These are phyloP conservation scores for Prochilodus magdalenae DNA, from an alignment of 2,113 vertebrate genomes.

Conservation along the genomic window DNA sequence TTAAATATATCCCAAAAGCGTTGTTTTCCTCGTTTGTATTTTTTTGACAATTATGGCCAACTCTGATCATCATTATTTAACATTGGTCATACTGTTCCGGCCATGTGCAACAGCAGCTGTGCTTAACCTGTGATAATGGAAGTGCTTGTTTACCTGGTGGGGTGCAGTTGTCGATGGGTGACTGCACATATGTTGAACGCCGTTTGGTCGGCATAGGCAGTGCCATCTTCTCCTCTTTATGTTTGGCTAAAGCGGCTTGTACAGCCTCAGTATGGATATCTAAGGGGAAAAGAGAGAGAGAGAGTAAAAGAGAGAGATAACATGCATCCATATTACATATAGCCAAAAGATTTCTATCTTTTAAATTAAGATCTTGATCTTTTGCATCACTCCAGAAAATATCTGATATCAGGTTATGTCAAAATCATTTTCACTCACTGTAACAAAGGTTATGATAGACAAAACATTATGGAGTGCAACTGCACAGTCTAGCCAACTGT, in stretches of 20 bases:
- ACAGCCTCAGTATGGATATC: constrained; percentile 95
- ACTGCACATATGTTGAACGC: constrained; percentile 92
- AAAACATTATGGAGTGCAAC: too few species aligned
- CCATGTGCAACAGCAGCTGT: not conserved
- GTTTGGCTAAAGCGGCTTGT: constrained; percentile 94
- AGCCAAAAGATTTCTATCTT: too few species aligned
- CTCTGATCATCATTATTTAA: too few species aligned
- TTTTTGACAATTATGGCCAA: too few species aligned
- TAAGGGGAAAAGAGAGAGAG: constrained; percentile 41
- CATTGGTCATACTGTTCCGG: too few species aligned
- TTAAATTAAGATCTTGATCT: too few species aligned
- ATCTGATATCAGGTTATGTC: too few species aligned
- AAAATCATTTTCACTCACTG: too few species aligned
- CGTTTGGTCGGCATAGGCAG: constrained; percentile 97
- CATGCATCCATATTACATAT: not conserved
- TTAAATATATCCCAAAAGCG: too few species aligned
- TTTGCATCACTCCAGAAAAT: too few species aligned
- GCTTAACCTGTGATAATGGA: not conserved
- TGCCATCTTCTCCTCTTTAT: constrained; percentile 98
- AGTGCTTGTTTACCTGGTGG: constrained; percentile 83
- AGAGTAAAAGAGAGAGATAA: not conserved
- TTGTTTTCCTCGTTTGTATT: too few species aligned
- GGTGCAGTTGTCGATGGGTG: constrained; percentile 89
- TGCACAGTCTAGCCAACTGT: not conserved
- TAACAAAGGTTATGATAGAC: too few species aligned